phyloP scores from a whole-genome alignment of 64 coral and sea anemone species.

The Acropora tenuis region DNA sequence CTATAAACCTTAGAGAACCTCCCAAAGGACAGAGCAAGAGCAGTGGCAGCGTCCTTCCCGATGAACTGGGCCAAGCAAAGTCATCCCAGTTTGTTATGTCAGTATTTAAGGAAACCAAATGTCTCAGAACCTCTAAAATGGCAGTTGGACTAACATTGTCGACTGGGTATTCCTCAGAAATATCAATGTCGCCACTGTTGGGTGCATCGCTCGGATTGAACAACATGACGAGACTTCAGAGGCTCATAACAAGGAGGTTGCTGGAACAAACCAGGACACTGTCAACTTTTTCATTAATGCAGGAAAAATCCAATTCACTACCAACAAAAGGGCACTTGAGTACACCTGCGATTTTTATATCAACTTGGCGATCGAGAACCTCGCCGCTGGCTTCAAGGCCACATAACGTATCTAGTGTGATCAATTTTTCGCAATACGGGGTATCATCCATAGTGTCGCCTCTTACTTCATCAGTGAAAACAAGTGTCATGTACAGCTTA shows the following conservation, averaged over 20 bases:
- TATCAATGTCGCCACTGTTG: background rate
- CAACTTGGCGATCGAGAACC: background rate
- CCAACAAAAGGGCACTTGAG: background rate
- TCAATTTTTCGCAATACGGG: background rate
- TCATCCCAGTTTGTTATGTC: too few species aligned
- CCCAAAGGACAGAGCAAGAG: too few species aligned
- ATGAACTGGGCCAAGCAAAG: too few species aligned
- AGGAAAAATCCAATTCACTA: background rate
- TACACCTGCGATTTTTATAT: background rate
- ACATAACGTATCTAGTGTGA: background rate
- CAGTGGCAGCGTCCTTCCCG: too few species aligned
- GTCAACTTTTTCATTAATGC: background rate
- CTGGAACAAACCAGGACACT: background rate
- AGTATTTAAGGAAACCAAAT: too few species aligned
- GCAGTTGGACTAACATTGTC: background rate
- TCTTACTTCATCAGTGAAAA: background rate
- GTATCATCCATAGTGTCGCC: background rate
- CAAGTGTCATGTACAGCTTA: too few species aligned
- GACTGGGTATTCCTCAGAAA: background rate
- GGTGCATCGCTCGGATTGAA: background rate
- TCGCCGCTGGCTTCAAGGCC: background rate
- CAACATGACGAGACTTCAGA: background rate
- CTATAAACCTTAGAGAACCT: too few species aligned
- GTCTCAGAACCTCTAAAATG: background rate
- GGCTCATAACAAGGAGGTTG: background rate